phyloP scores from a whole-genome alignment of 2,797 vertebrate genomes.

The Austrolebias charrua region DNA sequence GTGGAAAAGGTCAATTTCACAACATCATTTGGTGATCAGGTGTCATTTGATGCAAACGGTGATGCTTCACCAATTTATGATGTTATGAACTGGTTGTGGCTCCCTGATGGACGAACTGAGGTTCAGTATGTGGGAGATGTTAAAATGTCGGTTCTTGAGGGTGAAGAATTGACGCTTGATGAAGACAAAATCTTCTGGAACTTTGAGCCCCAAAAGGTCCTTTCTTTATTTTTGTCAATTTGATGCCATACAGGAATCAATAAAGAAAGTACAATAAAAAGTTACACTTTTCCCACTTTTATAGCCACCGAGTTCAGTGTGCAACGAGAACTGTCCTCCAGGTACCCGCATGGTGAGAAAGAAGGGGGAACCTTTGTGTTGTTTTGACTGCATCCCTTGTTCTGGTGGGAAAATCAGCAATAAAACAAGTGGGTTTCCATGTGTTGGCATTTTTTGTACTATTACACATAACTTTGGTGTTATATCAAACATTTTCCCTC shows the following conservation, averaged over 20 bases:
- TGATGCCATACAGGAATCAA: too few relatives aligned
- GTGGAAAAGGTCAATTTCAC: constrained; percentile 65
- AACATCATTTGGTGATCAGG: too few relatives aligned
- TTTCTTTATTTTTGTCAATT: not conserved
- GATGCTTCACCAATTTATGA: constrained; percentile 72
- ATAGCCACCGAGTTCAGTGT: constrained; percentile 70
- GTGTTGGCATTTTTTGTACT: not conserved
- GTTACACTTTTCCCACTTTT: not conserved
- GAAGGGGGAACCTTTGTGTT: constrained; percentile 69
- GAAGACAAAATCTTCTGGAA: constrained; percentile 73
- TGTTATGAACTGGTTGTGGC: constrained; percentile 71
- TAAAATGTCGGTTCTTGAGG: constrained; percentile 42
- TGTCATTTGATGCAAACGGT: constrained; percentile 60
- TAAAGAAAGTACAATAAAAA: not conserved
- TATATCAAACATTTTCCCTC: not conserved
- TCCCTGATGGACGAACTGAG: constrained; percentile 52
- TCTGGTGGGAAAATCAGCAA: constrained; percentile 75
- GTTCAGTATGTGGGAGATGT: constrained; percentile 64
- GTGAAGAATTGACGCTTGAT: constrained; percentile 57
- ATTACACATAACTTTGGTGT: too few relatives aligned
- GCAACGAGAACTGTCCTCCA: constrained; percentile 71
- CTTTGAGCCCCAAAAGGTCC: constrained; percentile 55
- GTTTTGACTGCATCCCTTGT: constrained; percentile 75
- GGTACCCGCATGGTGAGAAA: constrained; percentile 66
- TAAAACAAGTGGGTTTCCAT: constrained; percentile 55